Percentiles rank a stretch among this genome's conserved stretches.
Evolutionary conservation across 2,113 vertebrate genomes (phyloP).

Genomic region (Coryphaenoides rupestris): DNA sequence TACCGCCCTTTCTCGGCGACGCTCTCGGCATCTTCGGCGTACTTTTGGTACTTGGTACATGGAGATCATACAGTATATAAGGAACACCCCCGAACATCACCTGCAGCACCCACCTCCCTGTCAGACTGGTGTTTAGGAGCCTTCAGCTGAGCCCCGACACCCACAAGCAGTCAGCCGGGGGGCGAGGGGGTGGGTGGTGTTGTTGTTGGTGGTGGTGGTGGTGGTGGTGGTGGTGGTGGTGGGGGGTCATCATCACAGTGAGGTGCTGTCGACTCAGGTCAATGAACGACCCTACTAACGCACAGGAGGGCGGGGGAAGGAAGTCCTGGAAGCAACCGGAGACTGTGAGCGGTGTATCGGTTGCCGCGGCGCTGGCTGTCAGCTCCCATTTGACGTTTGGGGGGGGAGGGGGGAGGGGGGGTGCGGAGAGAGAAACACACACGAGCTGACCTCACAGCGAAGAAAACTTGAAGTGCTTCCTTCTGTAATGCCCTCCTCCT

Average conservation of each 20-base stretch:
- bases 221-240: too few species aligned
- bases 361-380: too few species aligned
- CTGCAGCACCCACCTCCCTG: conserved; percentile 24
- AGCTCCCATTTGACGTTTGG: too few species aligned
- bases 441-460: too few species aligned
- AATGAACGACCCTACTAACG: conserved; percentile 45
- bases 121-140: conserved; percentile 31
- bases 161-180: conserved; percentile 28
- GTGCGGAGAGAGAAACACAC: too few species aligned
- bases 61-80: conserved; percentile 15
- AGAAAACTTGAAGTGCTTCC: too few species aligned
- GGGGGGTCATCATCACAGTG: conserved; percentile 37
- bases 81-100: conserved; percentile 27
- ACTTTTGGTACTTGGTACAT: too few species aligned
- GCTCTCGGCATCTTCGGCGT: too few species aligned
- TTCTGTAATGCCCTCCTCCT: too few species aligned
- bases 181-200: conserved; percentile 44
- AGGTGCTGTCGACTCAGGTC: conserved; percentile 36
- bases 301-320: conserved; percentile 15
- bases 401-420: too few species aligned
- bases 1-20: too few species aligned
- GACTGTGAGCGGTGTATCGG: background rate
- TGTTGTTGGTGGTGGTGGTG: too few species aligned
- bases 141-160: conserved; percentile 19
- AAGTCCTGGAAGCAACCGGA: background rate